These are phyloP conservation scores for Parasteatoda lunata DNA, from an alignment of 2,888 invertebrate species.

Conservation along the genomic window DNA sequence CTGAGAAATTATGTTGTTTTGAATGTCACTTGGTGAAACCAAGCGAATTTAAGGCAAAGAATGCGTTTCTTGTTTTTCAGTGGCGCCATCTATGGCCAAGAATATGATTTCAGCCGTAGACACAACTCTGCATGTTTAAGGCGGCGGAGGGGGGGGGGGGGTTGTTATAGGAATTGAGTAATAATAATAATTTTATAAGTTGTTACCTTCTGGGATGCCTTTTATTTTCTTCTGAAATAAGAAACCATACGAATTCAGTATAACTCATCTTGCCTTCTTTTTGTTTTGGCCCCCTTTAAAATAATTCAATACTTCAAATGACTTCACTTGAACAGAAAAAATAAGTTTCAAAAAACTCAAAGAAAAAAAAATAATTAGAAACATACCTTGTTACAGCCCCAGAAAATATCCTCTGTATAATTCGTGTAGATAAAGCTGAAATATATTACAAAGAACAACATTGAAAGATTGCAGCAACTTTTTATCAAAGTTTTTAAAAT, in stretches of 20 bases:
- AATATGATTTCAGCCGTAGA: no score
- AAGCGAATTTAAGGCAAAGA: no score
- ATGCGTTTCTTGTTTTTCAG: no score
- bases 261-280: slow-evolving; percentile 89
- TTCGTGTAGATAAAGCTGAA: slow-evolving; percentile 93
- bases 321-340: not conserved
- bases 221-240: slow-evolving; percentile 99
- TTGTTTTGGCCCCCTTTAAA: slow-evolving; percentile 77
- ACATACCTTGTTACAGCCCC: slow-evolving; percentile 90
- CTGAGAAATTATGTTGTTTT: no score
- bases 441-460: slow-evolving; percentile 68
- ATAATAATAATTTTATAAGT: not conserved
- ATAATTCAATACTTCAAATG: not conserved
- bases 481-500: no score
- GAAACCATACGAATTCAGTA: slow-evolving; percentile 99
- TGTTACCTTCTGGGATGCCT: slow-evolving; percentile 85
- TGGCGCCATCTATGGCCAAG: no score
- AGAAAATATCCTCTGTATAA: slow-evolving; percentile 97
- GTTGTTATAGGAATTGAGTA: not conserved
- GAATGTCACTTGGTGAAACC: no score
- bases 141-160: no score
- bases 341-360: not conserved
- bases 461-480: no score
- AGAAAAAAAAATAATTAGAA: not conserved
- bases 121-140: no score